Evolutionary conservation across 2,113 vertebrate species (phyloP), one percentile per base, ranked within the genome.

Genomic region (Oceanites oceanicus): DNA sequence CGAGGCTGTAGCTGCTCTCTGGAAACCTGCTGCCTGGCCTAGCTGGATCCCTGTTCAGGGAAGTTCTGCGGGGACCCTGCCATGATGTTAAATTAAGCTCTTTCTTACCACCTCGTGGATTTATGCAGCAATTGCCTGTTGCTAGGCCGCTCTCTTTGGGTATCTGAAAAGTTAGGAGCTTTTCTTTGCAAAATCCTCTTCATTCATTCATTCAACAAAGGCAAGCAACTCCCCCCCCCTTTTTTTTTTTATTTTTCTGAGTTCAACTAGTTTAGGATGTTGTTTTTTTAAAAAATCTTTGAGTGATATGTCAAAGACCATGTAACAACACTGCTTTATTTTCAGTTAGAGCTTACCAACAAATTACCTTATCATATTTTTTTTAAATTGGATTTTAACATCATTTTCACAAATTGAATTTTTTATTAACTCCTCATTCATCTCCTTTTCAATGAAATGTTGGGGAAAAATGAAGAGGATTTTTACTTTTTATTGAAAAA

Each of bases 81-180:
- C 8, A 1, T 13, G 38, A 17, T 62, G 22, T 62, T 63, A 70
- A 66, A 68, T 56, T 40, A 77, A 97, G 94, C 67, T 84, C 90
- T 95, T 93, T 94, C 80, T 90, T 96, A 89, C 96, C 97, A 95
- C 93, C 97, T 97, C 20, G 83, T 95, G 96, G 96, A 83, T 86
- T 92, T 90, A 9, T 56, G 71, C 45, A 62, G 88, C 68, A 89
- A 91, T 55, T 95, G 94, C 74, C 50, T 73, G 22, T 88, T 90
- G 62, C 85, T 76, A 16, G 62, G 53, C 71, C 80, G 61, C 40
- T 85, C 44, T 36, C 29, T 21, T 25, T 12, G 36, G 22, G 34
- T 27, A 27, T 21, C 27, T 45, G 81, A 40, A 91, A 66, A 88
- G 18, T 63, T 9, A 38, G 17, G 30, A 32, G 66, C 70, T 92